phyloP scores from a whole-genome alignment of 2,888 invertebrate species.

The Drosophila seclusa region DNA sequence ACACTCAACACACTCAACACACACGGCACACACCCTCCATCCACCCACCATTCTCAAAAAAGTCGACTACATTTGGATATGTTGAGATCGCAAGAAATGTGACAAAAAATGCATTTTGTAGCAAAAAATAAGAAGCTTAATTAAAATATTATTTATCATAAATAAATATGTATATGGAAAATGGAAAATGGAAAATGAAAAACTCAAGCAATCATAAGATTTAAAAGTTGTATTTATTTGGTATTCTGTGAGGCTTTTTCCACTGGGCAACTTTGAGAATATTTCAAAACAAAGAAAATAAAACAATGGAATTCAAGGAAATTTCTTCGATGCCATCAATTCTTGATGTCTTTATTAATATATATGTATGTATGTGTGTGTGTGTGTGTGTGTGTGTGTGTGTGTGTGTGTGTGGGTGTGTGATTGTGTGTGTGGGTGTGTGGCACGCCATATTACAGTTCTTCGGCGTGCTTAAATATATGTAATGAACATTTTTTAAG shows the following conservation, averaged over 20 bases:
- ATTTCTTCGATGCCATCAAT: constrained; percentile 65
- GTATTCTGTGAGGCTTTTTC: neutral
- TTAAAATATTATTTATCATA: neutral
- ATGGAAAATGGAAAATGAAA: too few species aligned
- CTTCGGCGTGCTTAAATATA: constrained; percentile 32
- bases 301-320: neutral
- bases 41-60: too few species aligned
- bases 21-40: neutral
- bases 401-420: constrained; percentile 2
- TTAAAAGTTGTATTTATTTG: neutral
- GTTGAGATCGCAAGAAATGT: too few species aligned
- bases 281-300: neutral
- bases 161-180: neutral
- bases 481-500: constrained; percentile 71
- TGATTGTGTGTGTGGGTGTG: constrained; percentile 2
- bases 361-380: constrained; percentile 27
- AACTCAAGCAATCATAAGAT: neutral
- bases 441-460: neutral
- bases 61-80: too few species aligned
- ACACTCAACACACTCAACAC: neutral
- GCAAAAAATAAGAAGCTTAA: neutral
- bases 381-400: constrained; percentile 9
- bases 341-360: constrained; percentile 71
- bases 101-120: neutral
- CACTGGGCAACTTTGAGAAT: neutral